Base-by-base conservation (phyloP, 2,797 vertebrate species). In the Toxotes lorentzi region DNA sequence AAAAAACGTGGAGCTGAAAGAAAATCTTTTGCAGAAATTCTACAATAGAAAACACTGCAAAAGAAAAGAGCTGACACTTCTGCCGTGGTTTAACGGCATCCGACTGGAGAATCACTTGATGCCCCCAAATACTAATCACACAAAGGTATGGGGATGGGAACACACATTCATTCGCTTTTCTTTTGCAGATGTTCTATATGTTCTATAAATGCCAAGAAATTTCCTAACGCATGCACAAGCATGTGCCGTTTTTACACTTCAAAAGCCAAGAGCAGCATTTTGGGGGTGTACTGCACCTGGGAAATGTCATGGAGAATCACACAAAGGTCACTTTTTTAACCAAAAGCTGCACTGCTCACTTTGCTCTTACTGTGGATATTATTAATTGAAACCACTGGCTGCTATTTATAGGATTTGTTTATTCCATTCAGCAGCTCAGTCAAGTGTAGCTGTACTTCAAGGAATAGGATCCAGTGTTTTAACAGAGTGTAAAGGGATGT, bases 321-420 rank as follows among this genome's bases (percentile, higher is more conserved):
- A 0, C 17, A 77, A 62, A 70, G 51, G 51, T 48, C 9, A 16
- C 21, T 73, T 71, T 79, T 40, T 27, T n/a, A 57, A 63, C 60
- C 34, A 51, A 79, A 81, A 54, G 60, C 82, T 66, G 67, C 62
- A 27, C 64, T 12, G 53, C 70, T 85, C 67, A 54, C 78, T 85
- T 61, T 21, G 27, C 74, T 73, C 67, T 72, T 78, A 80, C 50
- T 34, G 67, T 73, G 65, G 68, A 78, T 84, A 90, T 87, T 86
- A 90, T 89, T 83, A 86, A 90, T 84, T 91, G 83, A 89, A 88
- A 91, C 54, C 72, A 56, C 76, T 56, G 59, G 67, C 61, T 78
- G 74, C 82, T 91, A 88, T 90, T 86, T 92, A 81, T 90, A 91
- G 89, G 9, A 11, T 78, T 83, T 91, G 85, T 89, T 90, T 89